A percentile compares a stretch with the other conserved stretches of the same genome.
Conservation (phyloP, 2,888 invertebrate species). For the Druceiella hillmani region DNA sequence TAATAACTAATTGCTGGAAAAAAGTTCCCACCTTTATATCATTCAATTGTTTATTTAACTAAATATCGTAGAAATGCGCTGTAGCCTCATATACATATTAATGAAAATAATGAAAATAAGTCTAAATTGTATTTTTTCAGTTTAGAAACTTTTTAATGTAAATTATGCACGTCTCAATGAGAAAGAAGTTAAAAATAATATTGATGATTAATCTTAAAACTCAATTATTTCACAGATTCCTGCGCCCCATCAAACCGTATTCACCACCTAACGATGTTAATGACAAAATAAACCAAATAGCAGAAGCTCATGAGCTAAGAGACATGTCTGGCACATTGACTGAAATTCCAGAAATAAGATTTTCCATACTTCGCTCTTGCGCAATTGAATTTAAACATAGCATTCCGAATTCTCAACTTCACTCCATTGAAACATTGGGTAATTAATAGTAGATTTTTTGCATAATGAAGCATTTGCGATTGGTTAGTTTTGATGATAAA, state of each 20-base stretch:
- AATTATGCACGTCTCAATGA: too few relatives aligned
- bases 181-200: too few relatives aligned
- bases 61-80: too few relatives aligned
- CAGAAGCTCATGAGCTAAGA: conserved; percentile 48
- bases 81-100: too few relatives aligned
- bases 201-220: too few relatives aligned
- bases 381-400: conserved; percentile 66
- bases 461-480: neutral
- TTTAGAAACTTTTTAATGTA: too few relatives aligned
- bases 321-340: conserved; percentile 36
- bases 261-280: conserved; percentile 62
- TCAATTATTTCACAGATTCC: conserved; percentile 54
- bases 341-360: conserved; percentile 54
- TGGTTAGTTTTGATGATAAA: too few relatives aligned
- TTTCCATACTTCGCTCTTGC: conserved; percentile 63
- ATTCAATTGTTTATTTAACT: too few relatives aligned
- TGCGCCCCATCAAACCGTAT: conserved; percentile 71
- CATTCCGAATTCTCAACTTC: conserved; percentile 79
- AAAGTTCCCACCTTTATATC: too few relatives aligned
- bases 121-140: too few relatives aligned
- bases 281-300: conserved; percentile 56
- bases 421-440: conserved; percentile 68
- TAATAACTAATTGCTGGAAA: too few relatives aligned
- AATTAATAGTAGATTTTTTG: conserved; percentile 26
- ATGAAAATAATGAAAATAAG: too few relatives aligned